These are phyloP conservation scores for Dinothrombium tinctorium DNA, from an alignment of 1,140 invertebrate species.

Conservation along the genomic window DNA sequence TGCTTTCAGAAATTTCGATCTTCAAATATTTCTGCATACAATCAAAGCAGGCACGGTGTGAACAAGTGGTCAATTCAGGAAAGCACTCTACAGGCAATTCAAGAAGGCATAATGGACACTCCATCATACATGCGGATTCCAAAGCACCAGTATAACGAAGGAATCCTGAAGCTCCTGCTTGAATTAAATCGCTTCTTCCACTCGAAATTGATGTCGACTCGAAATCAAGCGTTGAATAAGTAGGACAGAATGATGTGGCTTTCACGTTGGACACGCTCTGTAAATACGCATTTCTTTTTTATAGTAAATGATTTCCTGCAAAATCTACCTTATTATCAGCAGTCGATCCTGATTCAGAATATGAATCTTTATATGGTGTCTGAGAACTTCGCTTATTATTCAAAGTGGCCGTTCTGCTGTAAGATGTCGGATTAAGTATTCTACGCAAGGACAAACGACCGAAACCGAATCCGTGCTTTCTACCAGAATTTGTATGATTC, in stretches of 20 bases:
- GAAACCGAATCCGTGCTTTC: not conserved
- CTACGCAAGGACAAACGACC: not conserved
- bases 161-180: not conserved
- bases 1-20: slow-evolving; percentile 27
- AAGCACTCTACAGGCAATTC: slow-evolving; percentile 39
- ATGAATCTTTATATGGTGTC: no score
- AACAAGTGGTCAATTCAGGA: slow-evolving; percentile 40
- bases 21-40: slow-evolving; percentile 52
- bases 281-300: not conserved
- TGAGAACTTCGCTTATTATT: not conserved
- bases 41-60: slow-evolving; percentile 45
- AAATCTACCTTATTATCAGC: not conserved
- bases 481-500: no score
- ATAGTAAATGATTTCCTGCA: not conserved
- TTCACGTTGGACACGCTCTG: not conserved
- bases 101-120: slow-evolving; percentile 48
- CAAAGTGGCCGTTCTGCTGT: not conserved
- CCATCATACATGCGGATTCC: slow-evolving; percentile 19
- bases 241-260: not conserved
- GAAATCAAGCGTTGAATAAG: not conserved
- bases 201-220: not conserved
- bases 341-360: no score
- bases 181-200: not conserved
- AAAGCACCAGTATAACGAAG: not conserved
- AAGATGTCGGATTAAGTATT: not conserved